Percentiles rank a stretch among this genome's conserved stretches.
Conservation (phyloP, 2,113 vertebrate genomes). For the Pterocles burchelli region DNA sequence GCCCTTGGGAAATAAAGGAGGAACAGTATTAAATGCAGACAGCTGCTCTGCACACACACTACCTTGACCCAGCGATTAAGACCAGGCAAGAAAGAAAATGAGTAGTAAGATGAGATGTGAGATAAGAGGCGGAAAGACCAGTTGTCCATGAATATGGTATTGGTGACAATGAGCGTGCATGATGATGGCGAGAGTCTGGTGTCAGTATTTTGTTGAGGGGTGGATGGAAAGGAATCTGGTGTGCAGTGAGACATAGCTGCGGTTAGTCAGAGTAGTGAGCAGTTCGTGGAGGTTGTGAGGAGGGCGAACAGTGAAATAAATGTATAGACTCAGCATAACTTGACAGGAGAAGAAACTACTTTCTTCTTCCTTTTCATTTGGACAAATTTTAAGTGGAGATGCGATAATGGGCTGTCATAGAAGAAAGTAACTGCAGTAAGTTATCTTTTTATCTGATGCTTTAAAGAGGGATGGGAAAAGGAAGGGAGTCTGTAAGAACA, state of each 20-base stretch:
- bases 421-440: not conserved
- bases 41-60: rapidly evolving
- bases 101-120: not conserved
- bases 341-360: not conserved
- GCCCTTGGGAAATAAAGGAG: not conserved
- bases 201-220: not conserved
- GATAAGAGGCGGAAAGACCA: not conserved
- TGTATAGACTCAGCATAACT: not conserved
- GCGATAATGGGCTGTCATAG: not conserved
- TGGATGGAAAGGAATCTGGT: not conserved
- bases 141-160: not conserved
- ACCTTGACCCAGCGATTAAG: not conserved
- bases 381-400: not conserved
- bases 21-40: not conserved
- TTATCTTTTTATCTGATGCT: not conserved
- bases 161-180: rapidly evolving
- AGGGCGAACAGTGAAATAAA: not conserved
- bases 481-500: not conserved
- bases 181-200: rapidly evolving
- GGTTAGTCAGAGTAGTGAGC: not conserved
- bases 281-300: not conserved
- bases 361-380: not conserved
- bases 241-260: rapidly evolving
- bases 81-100: not conserved
- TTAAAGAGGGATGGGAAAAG: not conserved